phyloP scores from a whole-genome alignment of 2,113 vertebrate genomes.

The Tragelaphus strepsiceros region DNA sequence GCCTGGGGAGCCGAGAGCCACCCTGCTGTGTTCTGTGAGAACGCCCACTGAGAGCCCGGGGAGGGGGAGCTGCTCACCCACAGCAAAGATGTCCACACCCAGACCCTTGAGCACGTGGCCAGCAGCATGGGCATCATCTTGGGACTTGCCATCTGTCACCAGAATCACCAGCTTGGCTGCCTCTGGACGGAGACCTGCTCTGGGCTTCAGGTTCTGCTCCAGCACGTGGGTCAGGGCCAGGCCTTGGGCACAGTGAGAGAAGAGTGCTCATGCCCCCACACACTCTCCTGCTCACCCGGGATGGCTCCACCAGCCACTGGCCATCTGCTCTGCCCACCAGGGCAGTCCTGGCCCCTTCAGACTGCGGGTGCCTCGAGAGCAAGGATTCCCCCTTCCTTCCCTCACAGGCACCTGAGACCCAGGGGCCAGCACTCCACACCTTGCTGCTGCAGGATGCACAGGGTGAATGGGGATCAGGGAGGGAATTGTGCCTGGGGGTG shows the following conservation, averaged over 20 bases:
- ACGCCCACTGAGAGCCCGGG: fast-evolving
- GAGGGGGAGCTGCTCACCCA: constrained; percentile 84
- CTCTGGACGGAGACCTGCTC: constrained; percentile 82
- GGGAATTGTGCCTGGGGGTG: not conserved
- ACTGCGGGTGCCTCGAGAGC: fast-evolving
- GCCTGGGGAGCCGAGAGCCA: fast-evolving
- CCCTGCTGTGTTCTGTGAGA: not conserved
- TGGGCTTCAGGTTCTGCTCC: constrained; percentile 86
- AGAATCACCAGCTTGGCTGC: constrained; percentile 85
- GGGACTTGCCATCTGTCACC: constrained; percentile 95
- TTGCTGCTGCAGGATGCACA: not conserved
- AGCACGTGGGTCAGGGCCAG: constrained; percentile 91
- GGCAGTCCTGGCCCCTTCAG: not conserved
- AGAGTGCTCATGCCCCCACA: fast-evolving
- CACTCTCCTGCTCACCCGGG: fast-evolving
- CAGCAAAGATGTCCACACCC: constrained; percentile 90
- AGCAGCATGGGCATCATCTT: constrained; percentile 88
- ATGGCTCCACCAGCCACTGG: fast-evolving
- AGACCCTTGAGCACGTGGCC: constrained; percentile 85
- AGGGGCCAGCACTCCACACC: fast-evolving
- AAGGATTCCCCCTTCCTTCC: not conserved
- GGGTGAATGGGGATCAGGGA: not conserved
- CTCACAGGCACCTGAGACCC: not conserved
- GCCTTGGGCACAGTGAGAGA: constrained; percentile 76
- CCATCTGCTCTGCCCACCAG: not conserved